Conservation (phyloP, 1,140 invertebrate genomes). For the Aricia agestis region DNA sequence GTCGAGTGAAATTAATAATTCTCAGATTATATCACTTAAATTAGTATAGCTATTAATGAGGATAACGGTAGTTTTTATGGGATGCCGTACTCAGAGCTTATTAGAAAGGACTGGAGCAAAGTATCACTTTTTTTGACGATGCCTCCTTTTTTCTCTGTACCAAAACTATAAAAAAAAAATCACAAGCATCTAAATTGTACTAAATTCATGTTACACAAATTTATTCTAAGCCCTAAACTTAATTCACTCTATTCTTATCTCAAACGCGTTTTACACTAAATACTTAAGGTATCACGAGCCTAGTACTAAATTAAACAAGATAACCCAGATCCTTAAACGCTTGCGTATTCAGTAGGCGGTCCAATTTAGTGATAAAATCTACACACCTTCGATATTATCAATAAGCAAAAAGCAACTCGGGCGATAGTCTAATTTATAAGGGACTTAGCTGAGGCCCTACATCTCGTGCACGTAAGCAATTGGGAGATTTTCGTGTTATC, state of each 20-base stretch:
- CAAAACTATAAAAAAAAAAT: too few relatives aligned
- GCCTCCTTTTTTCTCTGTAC: too few relatives aligned
- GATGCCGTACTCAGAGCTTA: too few relatives aligned
- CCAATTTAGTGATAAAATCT: constrained; percentile 66
- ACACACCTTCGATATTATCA: constrained; percentile 51
- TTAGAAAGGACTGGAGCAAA: too few relatives aligned
- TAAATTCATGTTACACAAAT: neutral
- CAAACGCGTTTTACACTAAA: constrained; percentile 1
- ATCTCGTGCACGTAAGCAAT: constrained; percentile 69
- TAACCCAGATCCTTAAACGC: constrained; percentile 19
- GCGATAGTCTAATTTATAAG: constrained; percentile 67
- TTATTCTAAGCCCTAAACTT: neutral
- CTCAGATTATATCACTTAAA: too few relatives aligned
- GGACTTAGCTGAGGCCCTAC: constrained; percentile 60
- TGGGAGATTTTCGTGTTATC: constrained; percentile 72
- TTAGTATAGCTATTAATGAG: too few relatives aligned
- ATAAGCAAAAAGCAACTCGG: constrained; percentile 51
- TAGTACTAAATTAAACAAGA: constrained; percentile 14
- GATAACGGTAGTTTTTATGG: too few relatives aligned
- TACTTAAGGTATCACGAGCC: neutral
- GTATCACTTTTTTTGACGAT: too few relatives aligned
- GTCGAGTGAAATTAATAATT: too few relatives aligned
- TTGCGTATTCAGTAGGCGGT: constrained; percentile 55
- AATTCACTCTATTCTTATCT: neutral
- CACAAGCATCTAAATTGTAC: too few relatives aligned